Conservation (phyloP, 2,888 invertebrate genomes). For the Cataglyphis livida region DNA sequence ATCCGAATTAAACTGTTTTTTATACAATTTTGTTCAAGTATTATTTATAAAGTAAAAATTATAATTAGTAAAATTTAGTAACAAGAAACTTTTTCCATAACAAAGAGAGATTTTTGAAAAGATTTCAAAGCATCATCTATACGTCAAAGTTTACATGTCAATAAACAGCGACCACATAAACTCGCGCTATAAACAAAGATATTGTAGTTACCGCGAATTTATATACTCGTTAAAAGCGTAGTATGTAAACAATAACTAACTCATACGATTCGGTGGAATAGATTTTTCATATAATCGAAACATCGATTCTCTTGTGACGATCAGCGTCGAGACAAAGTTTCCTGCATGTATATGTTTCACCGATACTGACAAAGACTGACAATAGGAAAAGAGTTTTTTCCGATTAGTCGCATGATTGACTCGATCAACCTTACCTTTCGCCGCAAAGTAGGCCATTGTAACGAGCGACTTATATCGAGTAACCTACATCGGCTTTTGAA, state of each 20-base stretch:
- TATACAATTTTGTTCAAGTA: constrained; percentile 3
- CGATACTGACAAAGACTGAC: constrained; percentile 17
- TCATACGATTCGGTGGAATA: constrained; percentile 3
- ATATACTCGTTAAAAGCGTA: constrained; percentile 28
- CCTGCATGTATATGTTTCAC: constrained; percentile 3
- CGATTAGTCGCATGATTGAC: constrained; percentile 68
- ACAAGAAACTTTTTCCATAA: not conserved
- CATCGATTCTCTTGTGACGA: constrained; percentile 8
- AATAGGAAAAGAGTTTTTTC: constrained; percentile 24
- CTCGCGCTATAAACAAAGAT: not conserved
- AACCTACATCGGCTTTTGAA: constrained; percentile 67
- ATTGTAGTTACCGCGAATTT: constrained; percentile 21
- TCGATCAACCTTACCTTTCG: constrained; percentile 58
- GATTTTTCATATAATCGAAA: constrained; percentile 30
- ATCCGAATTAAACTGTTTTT: not conserved
- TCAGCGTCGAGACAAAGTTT: not conserved
- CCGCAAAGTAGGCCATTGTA: constrained; percentile 65
- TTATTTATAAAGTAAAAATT: not conserved
- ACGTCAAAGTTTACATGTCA: not conserved
- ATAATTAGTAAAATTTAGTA: not conserved
- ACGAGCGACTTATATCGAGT: constrained; percentile 64
- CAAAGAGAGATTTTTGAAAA: not conserved
- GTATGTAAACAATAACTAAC: constrained; percentile 23
- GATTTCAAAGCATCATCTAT: not conserved
- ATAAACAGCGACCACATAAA: not conserved